Evolutionary conservation across 2,797 vertebrate genomes (phyloP).

Genomic region (Halcyon smyrnensis): DNA sequence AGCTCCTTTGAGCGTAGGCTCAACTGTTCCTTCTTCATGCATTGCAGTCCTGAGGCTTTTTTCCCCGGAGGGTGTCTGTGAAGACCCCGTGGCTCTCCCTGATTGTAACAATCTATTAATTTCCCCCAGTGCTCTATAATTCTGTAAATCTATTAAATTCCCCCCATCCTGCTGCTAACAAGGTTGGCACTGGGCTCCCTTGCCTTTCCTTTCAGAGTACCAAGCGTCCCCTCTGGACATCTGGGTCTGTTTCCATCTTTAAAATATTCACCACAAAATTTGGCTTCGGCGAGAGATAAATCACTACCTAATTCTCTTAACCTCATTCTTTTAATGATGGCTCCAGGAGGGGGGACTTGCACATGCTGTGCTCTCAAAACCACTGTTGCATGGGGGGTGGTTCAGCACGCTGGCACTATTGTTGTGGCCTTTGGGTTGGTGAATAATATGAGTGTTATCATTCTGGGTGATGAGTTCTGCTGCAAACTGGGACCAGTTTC

Average conservation of each 20-base stretch:
- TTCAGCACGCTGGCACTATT: not conserved
- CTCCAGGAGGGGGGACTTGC: not conserved
- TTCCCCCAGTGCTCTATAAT: not conserved
- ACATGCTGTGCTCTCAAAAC: not conserved
- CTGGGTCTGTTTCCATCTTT: not conserved
- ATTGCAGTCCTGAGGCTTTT: not conserved
- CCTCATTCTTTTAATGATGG: not conserved
- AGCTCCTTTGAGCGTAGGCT: not conserved
- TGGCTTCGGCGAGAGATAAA: not conserved
- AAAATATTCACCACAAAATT: not conserved
- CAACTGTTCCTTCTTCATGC: not conserved
- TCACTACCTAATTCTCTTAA: not conserved
- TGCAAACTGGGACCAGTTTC: not conserved
- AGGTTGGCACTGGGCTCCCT: not conserved
- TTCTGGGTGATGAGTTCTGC: not conserved
- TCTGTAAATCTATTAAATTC: not conserved
- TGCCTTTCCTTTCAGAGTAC: not conserved
- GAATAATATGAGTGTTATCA: not conserved
- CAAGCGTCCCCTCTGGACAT: not conserved
- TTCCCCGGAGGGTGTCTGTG: not conserved
- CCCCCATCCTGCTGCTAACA: not conserved
- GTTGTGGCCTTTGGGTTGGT: not conserved
- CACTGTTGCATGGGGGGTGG: not conserved
- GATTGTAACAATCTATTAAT: not conserved
- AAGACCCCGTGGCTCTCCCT: not conserved